Conservation (phyloP, 1,140 invertebrate species). For the Ctenoplectra terminalis region DNA sequence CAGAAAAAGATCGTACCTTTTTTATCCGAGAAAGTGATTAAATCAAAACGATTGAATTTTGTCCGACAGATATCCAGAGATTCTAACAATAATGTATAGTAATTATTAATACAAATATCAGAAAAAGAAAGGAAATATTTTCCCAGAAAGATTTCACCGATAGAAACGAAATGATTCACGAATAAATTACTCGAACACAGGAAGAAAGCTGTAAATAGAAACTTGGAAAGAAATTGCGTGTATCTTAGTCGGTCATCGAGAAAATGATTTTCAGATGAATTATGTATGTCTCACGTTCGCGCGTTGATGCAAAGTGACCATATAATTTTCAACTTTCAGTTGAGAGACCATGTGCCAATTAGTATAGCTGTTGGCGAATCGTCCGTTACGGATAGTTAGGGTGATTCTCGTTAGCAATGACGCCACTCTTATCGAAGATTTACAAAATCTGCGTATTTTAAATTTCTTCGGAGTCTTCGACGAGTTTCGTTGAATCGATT, state of each 20-base stretch:
- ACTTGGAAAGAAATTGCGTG: neutral
- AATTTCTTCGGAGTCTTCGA: neutral
- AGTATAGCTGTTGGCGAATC: neutral
- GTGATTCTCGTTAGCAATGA: no score
- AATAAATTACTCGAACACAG: neutral
- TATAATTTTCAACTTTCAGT: conserved; percentile 1
- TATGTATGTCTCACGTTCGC: neutral
- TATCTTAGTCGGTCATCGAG: neutral
- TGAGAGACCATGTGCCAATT: neutral
- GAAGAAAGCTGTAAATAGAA: neutral
- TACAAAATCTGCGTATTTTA: neutral
- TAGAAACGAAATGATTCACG: neutral
- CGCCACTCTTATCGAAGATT: neutral
- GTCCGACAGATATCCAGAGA: no score
- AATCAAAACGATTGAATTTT: no score
- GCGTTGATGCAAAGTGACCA: neutral
- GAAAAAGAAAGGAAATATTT: neutral
- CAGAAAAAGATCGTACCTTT: no score
- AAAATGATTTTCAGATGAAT: neutral
- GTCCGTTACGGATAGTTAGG: neutral
- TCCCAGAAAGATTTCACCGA: neutral
- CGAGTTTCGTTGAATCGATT: no score
- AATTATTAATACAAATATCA: no score
- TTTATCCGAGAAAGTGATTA: no score
- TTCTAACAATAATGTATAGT: no score